A percentile compares a stretch with the other conserved stretches of the same genome.
phyloP scores from a whole-genome alignment of 2,113 vertebrate genomes.

The Puffinus mauretanicus region DNA sequence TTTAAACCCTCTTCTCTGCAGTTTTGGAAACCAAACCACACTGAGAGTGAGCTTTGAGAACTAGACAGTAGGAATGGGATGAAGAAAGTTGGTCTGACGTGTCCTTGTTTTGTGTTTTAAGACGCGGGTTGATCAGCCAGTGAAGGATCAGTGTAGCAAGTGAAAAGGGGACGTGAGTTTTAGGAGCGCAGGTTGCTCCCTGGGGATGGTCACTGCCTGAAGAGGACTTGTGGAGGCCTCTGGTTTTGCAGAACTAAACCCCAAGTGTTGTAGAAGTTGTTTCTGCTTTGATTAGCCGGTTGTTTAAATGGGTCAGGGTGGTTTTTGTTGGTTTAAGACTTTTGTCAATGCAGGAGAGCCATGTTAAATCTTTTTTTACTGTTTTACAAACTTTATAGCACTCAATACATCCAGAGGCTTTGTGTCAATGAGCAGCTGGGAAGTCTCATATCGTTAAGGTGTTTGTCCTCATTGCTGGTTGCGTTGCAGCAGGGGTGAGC shows the following conservation, averaged over 20 bases:
- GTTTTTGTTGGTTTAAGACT: background rate
- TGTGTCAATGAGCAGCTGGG: background rate
- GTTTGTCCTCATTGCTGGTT: background rate
- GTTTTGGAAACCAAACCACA: background rate
- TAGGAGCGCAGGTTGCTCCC: background rate
- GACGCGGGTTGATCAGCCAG: background rate
- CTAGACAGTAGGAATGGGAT: background rate
- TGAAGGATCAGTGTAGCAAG: rapidly evolving
- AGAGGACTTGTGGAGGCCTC: background rate
- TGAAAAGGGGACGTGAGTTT: background rate
- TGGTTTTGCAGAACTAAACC: background rate
- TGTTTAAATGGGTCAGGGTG: background rate
- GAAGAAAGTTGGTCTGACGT: background rate
- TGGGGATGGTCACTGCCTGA: background rate
- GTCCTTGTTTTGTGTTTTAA: background rate
- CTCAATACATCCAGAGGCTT: background rate
- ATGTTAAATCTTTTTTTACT: background rate
- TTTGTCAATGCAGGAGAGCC: background rate
- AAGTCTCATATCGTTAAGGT: background rate
- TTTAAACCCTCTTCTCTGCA: background rate
- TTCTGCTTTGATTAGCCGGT: background rate
- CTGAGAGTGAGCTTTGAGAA: background rate
- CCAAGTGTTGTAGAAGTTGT: too few species aligned
- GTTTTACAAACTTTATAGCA: background rate
- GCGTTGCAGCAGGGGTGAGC: background rate